Base-by-base conservation (phyloP, 2,113 vertebrate genomes). In the Pterocles orientalis region DNA sequence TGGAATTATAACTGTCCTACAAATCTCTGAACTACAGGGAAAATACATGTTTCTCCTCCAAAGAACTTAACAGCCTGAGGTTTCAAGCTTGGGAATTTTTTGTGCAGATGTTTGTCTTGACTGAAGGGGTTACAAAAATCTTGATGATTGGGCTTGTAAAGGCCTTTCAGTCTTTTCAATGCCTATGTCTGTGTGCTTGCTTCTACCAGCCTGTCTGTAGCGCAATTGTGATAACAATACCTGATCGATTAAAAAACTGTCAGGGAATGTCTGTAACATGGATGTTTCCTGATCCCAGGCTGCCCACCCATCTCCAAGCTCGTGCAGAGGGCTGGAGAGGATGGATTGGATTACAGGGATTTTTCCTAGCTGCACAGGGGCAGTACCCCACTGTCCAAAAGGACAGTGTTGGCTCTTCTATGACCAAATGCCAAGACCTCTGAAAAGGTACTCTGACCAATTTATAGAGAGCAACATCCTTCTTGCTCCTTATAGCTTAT, bases 101-200 rank as follows among this genome's bases (percentile, higher is more conserved):
- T 77, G 47, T 69, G 58, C 82, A 93, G 81, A 58, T 90, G 70
- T 77, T 94, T 82, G 66, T 68, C 45, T 92, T 96, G 85, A 54
- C 28, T 50, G 23, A 92, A 87, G 12, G 26, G 10, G 24, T 61
- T 87, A 65, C 73, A 85, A 50, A 82, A 85, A 14, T 85, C 66
- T 33, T 58, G 43, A 47, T 68, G 66, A 7, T 5, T 81, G 83
- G 26, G 10, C 15, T 82, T 82, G 43, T 18, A 31, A 65, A 64
- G 56, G 13, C 15, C n/a, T 76, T 79, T 41, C 29, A 39, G 29
- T 45, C 48, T 84, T 73, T 34, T 76, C 33, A 14, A 0, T 58
- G 62, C 17, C 28, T 21, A 1, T 6, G 6, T 19, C 45, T n/a
- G 6, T 53, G 29, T 50, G 39, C 14, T 28, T 84, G 36, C 21